A percentile compares a stretch with the other conserved stretches of the same genome.
phyloP scores from a whole-genome alignment of 2,797 vertebrate species.

The Pterois miles region DNA sequence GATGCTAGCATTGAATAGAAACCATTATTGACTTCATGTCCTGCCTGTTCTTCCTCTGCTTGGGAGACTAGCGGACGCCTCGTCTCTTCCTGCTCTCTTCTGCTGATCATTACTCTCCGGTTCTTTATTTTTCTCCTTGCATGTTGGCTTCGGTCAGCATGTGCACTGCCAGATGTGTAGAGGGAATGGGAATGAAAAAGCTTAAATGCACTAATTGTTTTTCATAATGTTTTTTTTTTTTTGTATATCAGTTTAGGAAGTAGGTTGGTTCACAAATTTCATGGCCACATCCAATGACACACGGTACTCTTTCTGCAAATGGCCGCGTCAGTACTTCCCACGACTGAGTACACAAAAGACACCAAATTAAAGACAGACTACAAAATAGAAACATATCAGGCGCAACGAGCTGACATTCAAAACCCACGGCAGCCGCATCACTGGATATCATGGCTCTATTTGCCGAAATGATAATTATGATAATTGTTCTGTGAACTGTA shows the following conservation, averaged over 20 bases:
- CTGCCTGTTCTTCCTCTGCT: constrained; percentile 11
- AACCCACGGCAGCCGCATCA: constrained; percentile 54
- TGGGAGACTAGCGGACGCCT: constrained; percentile 54
- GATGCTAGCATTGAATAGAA: constrained; percentile 30
- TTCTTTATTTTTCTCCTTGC: constrained; percentile 44
- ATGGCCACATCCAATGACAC: constrained; percentile 2
- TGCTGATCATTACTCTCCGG: constrained; percentile 13
- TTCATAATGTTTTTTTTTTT: constrained; percentile 85
- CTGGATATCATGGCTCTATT: constrained; percentile 61
- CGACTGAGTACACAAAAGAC: constrained; percentile 21
- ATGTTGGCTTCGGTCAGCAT: constrained; percentile 45
- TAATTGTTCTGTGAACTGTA: constrained; percentile 74
- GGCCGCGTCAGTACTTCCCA: constrained; percentile 12
- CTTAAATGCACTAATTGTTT: constrained; percentile 87
- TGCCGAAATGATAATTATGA: constrained; percentile 75
- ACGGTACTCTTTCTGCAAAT: constrained; percentile 1
- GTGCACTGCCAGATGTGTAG: constrained; percentile 73
- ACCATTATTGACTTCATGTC: constrained; percentile 37
- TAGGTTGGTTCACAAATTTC: constrained; percentile 25
- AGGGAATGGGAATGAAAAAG: constrained; percentile 73
- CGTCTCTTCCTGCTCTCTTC: constrained; percentile 37
- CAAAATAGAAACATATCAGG: constrained; percentile 52
- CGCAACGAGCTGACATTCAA: constrained; percentile 64
- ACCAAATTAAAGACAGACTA: constrained; percentile 61
- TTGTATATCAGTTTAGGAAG: constrained; percentile 34